phyloP scores from a whole-genome alignment of 2,888 invertebrate genomes.

The Antheraea yamamai region DNA sequence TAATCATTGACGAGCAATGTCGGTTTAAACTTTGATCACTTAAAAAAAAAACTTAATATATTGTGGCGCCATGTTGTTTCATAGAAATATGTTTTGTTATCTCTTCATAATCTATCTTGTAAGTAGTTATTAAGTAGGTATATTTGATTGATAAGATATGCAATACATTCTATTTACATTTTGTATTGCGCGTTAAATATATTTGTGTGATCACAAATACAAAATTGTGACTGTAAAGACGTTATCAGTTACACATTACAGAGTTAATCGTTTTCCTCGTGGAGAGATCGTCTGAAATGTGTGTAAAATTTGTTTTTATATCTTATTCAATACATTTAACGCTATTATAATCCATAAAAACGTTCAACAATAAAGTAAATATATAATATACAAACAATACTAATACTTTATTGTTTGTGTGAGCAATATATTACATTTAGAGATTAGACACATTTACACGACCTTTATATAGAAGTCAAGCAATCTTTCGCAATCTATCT shows the following conservation, averaged over 20 bases:
- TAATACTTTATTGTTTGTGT: too few species aligned
- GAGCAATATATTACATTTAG: too few species aligned
- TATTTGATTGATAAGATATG: conserved; percentile 15
- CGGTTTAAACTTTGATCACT: not conserved
- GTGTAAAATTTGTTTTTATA: not conserved
- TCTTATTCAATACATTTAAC: not conserved
- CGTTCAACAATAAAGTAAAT: too few species aligned
- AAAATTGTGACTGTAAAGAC: not conserved
- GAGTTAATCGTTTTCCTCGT: not conserved
- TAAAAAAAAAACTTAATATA: not conserved
- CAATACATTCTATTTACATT: conserved; percentile 11
- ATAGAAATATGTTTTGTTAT: conserved; percentile 8
- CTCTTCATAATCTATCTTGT: conserved; percentile 4
- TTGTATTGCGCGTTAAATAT: conserved; percentile 10
- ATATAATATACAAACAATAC: too few species aligned
- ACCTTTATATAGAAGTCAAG: too few species aligned
- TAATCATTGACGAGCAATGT: not conserved
- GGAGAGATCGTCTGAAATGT: not conserved
- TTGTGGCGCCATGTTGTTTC: conserved; percentile 3
- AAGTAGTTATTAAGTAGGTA: conserved; percentile 12
- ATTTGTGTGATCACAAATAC: not conserved
- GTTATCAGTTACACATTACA: not conserved
- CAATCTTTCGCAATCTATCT: too few species aligned
- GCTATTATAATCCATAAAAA: too few species aligned
- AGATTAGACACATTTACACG: too few species aligned